phyloP scores from a whole-genome alignment of 2,888 invertebrate genomes.

The Apamea anceps region DNA sequence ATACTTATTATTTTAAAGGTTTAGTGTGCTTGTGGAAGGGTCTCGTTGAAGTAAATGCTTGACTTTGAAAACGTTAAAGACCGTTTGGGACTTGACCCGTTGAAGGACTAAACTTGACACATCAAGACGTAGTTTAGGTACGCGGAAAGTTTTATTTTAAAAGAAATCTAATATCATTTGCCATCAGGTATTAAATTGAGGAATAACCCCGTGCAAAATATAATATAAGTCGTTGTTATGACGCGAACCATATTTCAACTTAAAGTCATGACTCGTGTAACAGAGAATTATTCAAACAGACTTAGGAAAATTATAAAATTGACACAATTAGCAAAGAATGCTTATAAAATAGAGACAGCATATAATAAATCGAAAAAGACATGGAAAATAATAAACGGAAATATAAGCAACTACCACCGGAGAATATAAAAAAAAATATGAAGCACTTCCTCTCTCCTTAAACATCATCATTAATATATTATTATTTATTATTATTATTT shows the following conservation, averaged over 20 bases:
- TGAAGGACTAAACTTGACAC: not conserved
- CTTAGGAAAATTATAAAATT: not conserved
- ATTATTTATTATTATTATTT: too few species aligned
- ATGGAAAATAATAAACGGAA: not conserved
- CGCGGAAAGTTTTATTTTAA: not conserved
- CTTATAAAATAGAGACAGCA: not conserved
- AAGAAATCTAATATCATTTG: not conserved
- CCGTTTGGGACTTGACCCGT: slow-evolving; percentile 5
- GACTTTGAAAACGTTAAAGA: slow-evolving; percentile 2
- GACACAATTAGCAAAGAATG: too few species aligned
- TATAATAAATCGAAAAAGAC: not conserved
- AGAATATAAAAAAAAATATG: too few species aligned
- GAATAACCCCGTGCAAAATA: not conserved
- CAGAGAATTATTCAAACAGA: not conserved
- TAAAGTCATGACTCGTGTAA: not conserved
- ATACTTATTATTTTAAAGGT: slow-evolving; percentile 10
- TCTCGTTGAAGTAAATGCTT: slow-evolving; percentile 1
- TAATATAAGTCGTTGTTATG: not conserved
- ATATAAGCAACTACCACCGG: not conserved
- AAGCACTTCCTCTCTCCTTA: too few species aligned
- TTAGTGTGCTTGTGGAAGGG: not conserved
- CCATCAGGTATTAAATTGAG: not conserved
- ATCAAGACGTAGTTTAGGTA: not conserved
- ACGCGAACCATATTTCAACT: not conserved
- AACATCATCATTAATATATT: too few species aligned